Conservation (phyloP, 2,797 vertebrate genomes). For the Margarornis squamiger region DNA sequence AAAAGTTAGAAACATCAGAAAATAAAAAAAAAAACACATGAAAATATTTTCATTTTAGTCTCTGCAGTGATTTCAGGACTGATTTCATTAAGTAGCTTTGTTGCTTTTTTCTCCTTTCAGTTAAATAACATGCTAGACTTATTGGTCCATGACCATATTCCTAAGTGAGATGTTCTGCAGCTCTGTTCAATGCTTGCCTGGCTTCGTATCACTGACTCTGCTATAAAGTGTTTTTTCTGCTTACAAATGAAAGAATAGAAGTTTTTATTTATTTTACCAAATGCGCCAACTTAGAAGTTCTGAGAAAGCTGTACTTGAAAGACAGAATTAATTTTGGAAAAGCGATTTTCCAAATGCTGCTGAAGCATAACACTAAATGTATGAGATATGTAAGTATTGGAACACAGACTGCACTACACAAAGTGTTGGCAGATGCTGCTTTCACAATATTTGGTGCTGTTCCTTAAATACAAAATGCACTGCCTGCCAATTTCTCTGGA, state of each 20-base stretch:
- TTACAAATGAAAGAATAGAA: neutral
- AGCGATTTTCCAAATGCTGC: neutral
- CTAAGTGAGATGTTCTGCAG: neutral
- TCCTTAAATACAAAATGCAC: neutral
- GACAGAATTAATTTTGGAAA: neutral
- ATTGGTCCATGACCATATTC: neutral
- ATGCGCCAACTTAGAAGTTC: neutral
- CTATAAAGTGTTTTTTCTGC: neutral
- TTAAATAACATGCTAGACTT: neutral
- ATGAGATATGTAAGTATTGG: neutral
- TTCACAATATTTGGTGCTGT: neutral
- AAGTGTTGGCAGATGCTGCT: neutral
- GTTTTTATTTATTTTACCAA: neutral
- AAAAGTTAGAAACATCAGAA: fast-evolving
- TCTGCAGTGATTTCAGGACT: neutral
- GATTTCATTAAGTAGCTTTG: neutral
- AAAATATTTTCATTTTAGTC: neutral
- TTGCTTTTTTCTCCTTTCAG: neutral
- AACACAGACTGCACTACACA: neutral
- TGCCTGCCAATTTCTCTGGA: neutral
- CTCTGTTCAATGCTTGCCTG: neutral
- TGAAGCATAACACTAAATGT: neutral
- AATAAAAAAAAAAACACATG: neutral
- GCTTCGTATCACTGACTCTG: neutral
- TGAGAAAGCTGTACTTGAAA: neutral